Evolutionary conservation across 2,113 vertebrate species (phyloP), one percentile per base, ranked within the genome.

Genomic region (Galbula dea): DNA sequence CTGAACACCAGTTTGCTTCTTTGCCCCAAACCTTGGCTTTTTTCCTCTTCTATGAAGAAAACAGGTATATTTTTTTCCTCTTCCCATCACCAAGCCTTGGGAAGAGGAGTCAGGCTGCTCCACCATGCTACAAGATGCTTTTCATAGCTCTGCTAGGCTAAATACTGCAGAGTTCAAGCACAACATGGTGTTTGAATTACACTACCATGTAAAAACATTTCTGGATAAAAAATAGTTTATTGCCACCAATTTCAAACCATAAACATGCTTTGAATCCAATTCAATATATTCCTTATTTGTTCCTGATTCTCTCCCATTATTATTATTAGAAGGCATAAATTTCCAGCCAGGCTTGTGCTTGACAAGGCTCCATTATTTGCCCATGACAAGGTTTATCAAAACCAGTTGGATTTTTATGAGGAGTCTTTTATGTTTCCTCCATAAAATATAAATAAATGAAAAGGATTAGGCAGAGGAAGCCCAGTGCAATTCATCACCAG

Each of bases 361-460:
- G 97, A 98, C 98, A 98, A 97, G 96, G 94, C 92, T 97, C 97
- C 97, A 97, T 98, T 98, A 98, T 97, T 98, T 98, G 98, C 97
- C 97, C 98, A 98, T 98, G 98, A 98, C 98, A 98, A 98, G 95
- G 96, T 97, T 98, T 97, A 98, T 98, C 97, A 98, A 97, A 98
- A 98, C 83, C 98, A 98, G 97, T 98, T 98, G 98, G 98, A 96
- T 97, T 98, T 98, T 98, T 98, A 97, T 97, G 97, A 97, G 96
- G 80, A 97, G 96, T 39, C 97, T 98, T 98, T 98, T 97, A 98
- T 98, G 98, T 98, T 97, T 97, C 97, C 95, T 97, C 97, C 96
- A 98, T 97, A 97, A 98, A 98, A 97, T 97, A 98, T 97, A 98
- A 98, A 98, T 97, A 98, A 98, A 98, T 98, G 98, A 98, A 98